phyloP scores from a whole-genome alignment of 2,113 vertebrate species.

The Elephantulus edwardii region DNA sequence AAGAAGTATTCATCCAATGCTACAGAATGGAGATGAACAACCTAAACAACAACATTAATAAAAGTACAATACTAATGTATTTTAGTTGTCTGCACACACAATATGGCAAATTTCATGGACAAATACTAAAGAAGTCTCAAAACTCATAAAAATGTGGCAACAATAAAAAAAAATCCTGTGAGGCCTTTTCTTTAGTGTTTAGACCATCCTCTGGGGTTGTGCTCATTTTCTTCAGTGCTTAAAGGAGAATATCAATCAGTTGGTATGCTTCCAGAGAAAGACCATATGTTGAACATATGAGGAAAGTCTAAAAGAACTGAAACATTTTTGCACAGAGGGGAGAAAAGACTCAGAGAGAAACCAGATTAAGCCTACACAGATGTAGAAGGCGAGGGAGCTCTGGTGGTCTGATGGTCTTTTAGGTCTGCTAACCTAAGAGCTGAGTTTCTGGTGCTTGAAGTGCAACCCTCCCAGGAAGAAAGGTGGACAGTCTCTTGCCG shows the following conservation, averaged over 20 bases:
- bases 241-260: conserved; percentile 13
- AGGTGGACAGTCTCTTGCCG: too few relatives aligned
- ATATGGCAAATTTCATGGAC: background rate
- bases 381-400: background rate
- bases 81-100: background rate
- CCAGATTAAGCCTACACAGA: background rate
- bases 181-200: background rate
- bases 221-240: background rate
- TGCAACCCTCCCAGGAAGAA: too few relatives aligned
- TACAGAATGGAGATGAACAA: background rate
- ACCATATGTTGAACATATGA: conserved; percentile 7
- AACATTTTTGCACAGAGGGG: background rate
- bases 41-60: background rate
- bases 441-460: too few relatives aligned
- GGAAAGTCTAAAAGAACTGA: conserved; percentile 25
- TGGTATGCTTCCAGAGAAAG: conserved; percentile 20
- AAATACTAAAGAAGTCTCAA: background rate
- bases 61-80: background rate
- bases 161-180: background rate
- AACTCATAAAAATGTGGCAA: background rate
- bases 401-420: too few relatives aligned
- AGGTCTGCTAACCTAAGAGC: too few relatives aligned
- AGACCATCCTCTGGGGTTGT: background rate
- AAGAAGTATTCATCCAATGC: too few relatives aligned
- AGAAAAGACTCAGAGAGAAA: background rate